Conservation (phyloP, 2,888 invertebrate genomes). For the Caenorhabditis auriculariae region DNA sequence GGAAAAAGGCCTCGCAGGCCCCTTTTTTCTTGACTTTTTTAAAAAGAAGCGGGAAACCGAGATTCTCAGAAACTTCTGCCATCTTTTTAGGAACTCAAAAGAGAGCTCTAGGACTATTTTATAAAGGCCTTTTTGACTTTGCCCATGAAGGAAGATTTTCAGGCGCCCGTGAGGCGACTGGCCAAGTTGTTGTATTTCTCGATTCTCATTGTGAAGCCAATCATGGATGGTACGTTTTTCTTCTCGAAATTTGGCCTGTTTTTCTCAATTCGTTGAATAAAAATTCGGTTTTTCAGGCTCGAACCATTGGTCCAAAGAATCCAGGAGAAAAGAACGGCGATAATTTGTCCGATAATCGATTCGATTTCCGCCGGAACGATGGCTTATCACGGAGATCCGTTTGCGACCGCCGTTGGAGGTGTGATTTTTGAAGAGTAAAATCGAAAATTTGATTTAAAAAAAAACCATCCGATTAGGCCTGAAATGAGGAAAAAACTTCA, state of each 20-base stretch:
- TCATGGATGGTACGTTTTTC: conserved; percentile 72
- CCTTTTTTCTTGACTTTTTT: too few species aligned
- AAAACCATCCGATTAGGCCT: too few species aligned
- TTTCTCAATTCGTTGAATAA: neutral
- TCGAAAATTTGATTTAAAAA: too few species aligned
- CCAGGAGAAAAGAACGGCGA: conserved; percentile 77
- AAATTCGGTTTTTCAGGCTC: conserved; percentile 68
- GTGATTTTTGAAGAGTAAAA: too few species aligned
- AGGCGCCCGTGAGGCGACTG: conserved; percentile 79
- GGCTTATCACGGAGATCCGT: conserved; percentile 69
- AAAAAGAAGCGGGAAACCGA: too few species aligned
- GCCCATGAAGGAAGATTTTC: too few species aligned
- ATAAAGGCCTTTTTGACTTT: too few species aligned
- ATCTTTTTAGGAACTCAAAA: too few species aligned
- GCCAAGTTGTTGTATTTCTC: conserved; percentile 78
- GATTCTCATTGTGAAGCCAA: conserved; percentile 89
- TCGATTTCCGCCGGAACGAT: conserved; percentile 82
- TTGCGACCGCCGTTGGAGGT: conserved; percentile 35
- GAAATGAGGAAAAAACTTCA: too few species aligned
- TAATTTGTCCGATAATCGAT: conserved; percentile 91
- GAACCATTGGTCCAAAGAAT: conserved; percentile 85
- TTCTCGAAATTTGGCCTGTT: conserved; percentile 65
- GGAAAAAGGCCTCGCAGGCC: too few species aligned
- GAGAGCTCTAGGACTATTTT: too few species aligned
- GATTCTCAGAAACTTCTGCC: too few species aligned